Evolutionary conservation across 2,113 vertebrate species (phyloP), one percentile per base, ranked within the genome.

Genomic region (Nipponia nippon): DNA sequence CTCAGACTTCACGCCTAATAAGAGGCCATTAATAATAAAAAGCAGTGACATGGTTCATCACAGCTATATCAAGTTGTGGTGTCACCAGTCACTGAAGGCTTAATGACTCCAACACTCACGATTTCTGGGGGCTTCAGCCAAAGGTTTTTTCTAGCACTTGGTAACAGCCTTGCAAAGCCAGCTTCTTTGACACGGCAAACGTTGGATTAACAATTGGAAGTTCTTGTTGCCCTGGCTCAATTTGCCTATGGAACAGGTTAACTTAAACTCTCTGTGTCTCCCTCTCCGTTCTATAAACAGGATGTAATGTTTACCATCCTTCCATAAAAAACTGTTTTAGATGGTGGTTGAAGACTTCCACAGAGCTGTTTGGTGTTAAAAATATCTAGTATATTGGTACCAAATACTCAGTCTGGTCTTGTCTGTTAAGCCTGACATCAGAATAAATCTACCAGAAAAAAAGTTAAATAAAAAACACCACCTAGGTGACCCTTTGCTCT

Each of bases 401-500:
- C 34, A 72, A 84, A 42, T 29, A 26, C 16, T 83, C 38, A 73
- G 1, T 47, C 46, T 93, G 30, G 15, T 50, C 52, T 84, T 90
- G 10, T 59, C 65, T 81, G 23, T 78, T 92, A 87, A 87, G 21
- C 14, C 26, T 71, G 32, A 65, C 59, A 83, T 83, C 59, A 93
- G 71, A 94, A 83, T 63, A 87, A 90, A 87, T 79, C 42, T 90
- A 40, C 52, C 44, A 81, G 61, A 19, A 67, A 78, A 70, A 70
- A 87, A 62, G 18, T 84, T 63, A 79, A 81, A 79, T 62, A 20
- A 83, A 90, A 76, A n/a, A 4, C 1, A 0, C 6, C 38, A 73
- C 85, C 69, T 93, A 83, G 27, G 30, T 94, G 79, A 94, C 88
- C 89, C 66, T 90, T 92, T 81, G 73, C 83, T 89, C 89, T 67